Base-by-base conservation (phyloP, 2,113 vertebrate species). In the Amazona guildingii region DNA sequence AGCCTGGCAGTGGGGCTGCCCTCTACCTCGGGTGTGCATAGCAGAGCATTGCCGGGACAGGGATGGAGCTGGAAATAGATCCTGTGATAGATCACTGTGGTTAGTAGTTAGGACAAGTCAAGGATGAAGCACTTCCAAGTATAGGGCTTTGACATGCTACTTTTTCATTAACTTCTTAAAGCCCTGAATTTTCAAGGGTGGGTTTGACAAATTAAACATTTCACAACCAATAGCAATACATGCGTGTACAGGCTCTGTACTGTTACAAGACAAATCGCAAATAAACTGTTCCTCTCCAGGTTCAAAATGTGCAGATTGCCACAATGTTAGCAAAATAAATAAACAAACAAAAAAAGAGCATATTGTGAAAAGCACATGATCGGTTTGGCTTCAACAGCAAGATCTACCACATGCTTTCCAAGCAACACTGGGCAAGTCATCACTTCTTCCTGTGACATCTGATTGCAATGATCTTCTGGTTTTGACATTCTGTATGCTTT, bases 381-480 rank as follows among this genome's bases (percentile, higher is more conserved):
- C 31, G 14, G 3, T 52, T 76, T 88, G 54, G 8, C 43, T 88
- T 83, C 14, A 69, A 48, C 15, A 78, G 37, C 12, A 35, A 37
- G 29, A 14, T 66, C 54, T 59, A 57, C 17, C 54, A 74, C 62
- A 14, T n/a, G 54, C 20, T 78, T 73, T 86, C 49, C 2, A 4
- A 37, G 24, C 74, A 43, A 78, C 55, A 43, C 31, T 39, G 18
- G 28, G 31, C 31, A 52, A 82, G n/a, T 59, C 48, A 31, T 48
- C 17, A 27, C 46, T 85, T 63, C 80, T 77, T 84, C 27, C 10
- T 37, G 29, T 68, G 27, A 43, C 31, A 48, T 37, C 29, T 59
- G 44, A 54, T 31, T 20, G 27, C 10, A 59, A 21, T 19, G 4
- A 41, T 39, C 0, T 0, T 48, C 20, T 52, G 15, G 0, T 61